A percentile compares a stretch with the other conserved stretches of the same genome.
Conservation (phyloP, 2,113 vertebrate species). For the Jacana jacana region DNA sequence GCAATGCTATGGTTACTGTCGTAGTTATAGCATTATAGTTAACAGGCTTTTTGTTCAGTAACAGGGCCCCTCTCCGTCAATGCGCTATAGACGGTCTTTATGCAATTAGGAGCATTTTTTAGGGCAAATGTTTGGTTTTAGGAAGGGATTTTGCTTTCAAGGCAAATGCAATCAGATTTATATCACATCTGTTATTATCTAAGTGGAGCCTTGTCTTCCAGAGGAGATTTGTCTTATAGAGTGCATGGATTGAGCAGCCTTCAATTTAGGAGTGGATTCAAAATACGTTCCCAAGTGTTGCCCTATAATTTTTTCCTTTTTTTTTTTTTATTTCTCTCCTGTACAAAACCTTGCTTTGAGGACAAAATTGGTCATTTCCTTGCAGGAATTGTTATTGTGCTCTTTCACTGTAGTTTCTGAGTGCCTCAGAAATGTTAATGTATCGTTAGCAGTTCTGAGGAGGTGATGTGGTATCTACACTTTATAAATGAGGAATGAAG, state of each 20-base stretch:
- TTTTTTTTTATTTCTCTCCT: not conserved
- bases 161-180: conserved; percentile 8
- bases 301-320: not conserved
- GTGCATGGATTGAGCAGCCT: not conserved
- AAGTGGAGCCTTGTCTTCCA: not conserved
- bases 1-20: not conserved
- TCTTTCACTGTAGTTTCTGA: not conserved
- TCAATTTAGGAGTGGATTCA: conserved; percentile 7
- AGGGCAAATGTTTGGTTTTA: not conserved
- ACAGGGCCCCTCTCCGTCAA: not conserved
- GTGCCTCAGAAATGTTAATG: conserved; percentile 19
- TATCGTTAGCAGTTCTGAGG: not conserved
- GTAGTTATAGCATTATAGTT: not conserved
- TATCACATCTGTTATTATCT: conserved; percentile 25
- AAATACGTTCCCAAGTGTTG: not conserved
- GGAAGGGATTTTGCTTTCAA: conserved; percentile 11
- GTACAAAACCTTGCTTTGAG: not conserved
- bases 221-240: not conserved
- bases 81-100: not conserved
- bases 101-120: conserved; percentile 17
- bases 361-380: conserved; percentile 1
- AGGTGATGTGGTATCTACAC: not conserved
- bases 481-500: not conserved
- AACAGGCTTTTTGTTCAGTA: not conserved
- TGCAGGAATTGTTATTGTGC: not conserved